phyloP scores from a whole-genome alignment of 2,888 invertebrate species.

The Drosophila hamatofila region DNA sequence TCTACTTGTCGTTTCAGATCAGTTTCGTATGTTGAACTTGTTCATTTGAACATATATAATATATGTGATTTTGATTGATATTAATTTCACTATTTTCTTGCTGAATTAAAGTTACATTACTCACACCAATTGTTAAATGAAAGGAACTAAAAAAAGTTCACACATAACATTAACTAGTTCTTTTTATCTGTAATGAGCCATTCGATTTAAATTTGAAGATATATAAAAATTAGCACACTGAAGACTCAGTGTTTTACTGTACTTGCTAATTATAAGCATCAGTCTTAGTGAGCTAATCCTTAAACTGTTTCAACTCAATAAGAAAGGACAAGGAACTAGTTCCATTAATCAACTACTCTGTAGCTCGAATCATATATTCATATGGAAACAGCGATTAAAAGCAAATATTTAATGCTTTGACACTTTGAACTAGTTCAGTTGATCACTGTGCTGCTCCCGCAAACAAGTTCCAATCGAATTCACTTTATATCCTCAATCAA shows the following conservation, averaged over 20 bases:
- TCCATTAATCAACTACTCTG: background rate
- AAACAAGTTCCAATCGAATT: background rate
- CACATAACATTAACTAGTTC: background rate
- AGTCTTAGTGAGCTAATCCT: too few relatives aligned
- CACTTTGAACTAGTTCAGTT: background rate
- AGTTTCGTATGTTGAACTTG: background rate
- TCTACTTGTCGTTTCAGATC: background rate
- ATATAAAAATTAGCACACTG: too few relatives aligned
- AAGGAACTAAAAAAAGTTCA: background rate
- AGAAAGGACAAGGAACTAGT: background rate
- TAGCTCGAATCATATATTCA: background rate
- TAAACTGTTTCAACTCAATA: too few relatives aligned
- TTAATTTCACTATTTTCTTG: too few relatives aligned
- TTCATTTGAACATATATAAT: background rate
- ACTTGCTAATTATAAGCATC: too few relatives aligned
- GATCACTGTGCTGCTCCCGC: background rate
- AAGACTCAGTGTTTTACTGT: too few relatives aligned
- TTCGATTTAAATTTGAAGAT: too few relatives aligned
- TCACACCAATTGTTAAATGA: too few relatives aligned
- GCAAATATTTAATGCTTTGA: background rate
- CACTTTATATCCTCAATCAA: background rate
- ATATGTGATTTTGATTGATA: too few relatives aligned
- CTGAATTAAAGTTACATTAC: too few relatives aligned
- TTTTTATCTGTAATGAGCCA: too few relatives aligned
- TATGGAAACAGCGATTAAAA: background rate